phyloP scores from a whole-genome alignment of 1,140 invertebrate species.

The Pectinophora gossypiella region DNA sequence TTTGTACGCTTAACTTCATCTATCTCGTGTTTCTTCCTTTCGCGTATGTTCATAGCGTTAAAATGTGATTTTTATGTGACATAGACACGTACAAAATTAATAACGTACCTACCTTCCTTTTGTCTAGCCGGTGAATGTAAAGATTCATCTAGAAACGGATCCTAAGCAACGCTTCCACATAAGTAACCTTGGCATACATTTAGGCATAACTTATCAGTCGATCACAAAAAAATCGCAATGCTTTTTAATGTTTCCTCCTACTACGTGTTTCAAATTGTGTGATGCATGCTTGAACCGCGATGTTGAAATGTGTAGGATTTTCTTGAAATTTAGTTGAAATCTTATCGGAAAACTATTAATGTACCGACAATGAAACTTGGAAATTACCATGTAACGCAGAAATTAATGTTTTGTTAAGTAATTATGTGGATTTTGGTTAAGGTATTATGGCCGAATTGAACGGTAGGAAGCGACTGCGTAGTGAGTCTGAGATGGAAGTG shows the following conservation, averaged over 20 bases:
- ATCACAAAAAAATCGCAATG: too few relatives aligned
- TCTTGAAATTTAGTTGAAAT: background rate
- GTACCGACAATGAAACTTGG: background rate
- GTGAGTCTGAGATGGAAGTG: conserved; percentile 39
- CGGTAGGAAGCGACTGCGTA: conserved; percentile 51
- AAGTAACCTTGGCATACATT: background rate
- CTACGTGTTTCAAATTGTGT: background rate
- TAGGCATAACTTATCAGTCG: background rate
- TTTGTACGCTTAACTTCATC: too few relatives aligned
- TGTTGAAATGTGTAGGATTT: background rate
- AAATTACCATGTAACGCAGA: background rate
- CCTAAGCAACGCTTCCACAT: background rate
- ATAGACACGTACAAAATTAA: background rate
- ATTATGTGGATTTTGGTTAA: conserved; percentile 14
- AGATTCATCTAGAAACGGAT: conserved; percentile 10
- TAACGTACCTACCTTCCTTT: conserved; percentile 3
- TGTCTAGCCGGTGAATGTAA: conserved; percentile 2
- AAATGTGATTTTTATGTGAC: background rate
- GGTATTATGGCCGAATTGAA: conserved; percentile 36
- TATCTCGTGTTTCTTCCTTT: background rate
- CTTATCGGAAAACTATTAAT: too few relatives aligned
- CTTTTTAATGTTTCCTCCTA: background rate
- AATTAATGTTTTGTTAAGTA: background rate
- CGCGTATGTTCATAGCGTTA: background rate
- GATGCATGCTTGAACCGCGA: background rate